Evolutionary conservation across 2,888 invertebrate genomes (phyloP), one percentile per base, ranked within the genome.

Genomic region (Volucella inflata): DNA sequence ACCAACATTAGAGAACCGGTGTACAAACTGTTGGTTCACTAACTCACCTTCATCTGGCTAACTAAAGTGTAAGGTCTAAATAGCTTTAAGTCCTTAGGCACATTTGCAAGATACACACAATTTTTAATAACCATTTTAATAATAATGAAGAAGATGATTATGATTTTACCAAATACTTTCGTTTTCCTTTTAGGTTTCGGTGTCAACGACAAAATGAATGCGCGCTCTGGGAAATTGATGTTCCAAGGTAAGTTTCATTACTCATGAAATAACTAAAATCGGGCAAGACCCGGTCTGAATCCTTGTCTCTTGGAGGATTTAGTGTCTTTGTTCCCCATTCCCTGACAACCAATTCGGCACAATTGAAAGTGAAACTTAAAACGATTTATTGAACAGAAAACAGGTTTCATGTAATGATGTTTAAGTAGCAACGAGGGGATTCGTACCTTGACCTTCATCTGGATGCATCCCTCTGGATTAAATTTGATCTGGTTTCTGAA

Each of bases 141-240:
- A 48, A 48, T 42, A 12, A 11, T 53, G n/a, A 55, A 17, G 38
- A 64, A 21, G 64, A 65, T 55, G 38, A 48, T 50, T 12, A 40
- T 11, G 9, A 48, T 36, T 48, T 67, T 40, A 48, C 8, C 57
- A 16, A 14, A 36, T 60, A 51, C 36, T 78, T 64, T 42, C 10
- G 70, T 75, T 75, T 42, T 55, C 50, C 42, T 84, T 84, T 17
- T 75, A 84, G 84, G 50, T 71, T 67, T 46, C 65, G 38, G 71
- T 55, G 50, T 67, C 60, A 71, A 62, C 75, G 30, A 38, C 75
- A 80, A 84, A 65, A 84, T 79, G 79, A 71, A 55, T 67, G 48
- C 65, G 67, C 75, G 50, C 16, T 59, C 50, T 55, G 65, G 57
- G 55, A 84, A 71, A 80, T 48, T 67, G 42, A 71, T 71, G 48